Evolutionary conservation across 1,140 invertebrate species (phyloP), one percentile per base, ranked within the genome.

Genomic region (Zaprionus davidi): DNA sequence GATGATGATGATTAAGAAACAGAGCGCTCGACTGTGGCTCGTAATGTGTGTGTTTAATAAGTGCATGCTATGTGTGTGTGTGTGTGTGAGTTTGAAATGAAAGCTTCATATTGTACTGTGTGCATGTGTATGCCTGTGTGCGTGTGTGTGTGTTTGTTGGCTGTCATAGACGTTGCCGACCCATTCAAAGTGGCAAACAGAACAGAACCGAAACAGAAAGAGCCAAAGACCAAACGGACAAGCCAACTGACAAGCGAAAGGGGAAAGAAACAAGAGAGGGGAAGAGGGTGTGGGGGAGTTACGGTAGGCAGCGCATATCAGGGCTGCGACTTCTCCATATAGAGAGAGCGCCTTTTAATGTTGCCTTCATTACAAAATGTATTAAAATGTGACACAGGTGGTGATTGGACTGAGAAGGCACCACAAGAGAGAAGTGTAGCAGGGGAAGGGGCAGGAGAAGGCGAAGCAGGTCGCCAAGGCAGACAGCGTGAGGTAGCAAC

Each of bases 111-210:
- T 64, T 49, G 55, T 57, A 51, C n/a, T 34, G 5, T 44, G 7
- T 51, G 22, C 20, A 20, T 60, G 20, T 58, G 11, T 26, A 26
- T 26, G 4, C 4, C 4, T 5, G 24, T 77, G 69, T 78, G 46
- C 55, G 28, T 57, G 55, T 55, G 53, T 56, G 38, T 49, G 62
- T 51, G n/a, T 34, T 34, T 53, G 20, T 67, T 9, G 67, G 15
- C 83, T 80, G 83, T 86, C 77, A 88, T 79, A 88, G 65, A 78
- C 73, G 78, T 58, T 75, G 84, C 81, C 75, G 69, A 72, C 34
- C 64, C 78, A 88, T 88, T 87, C 81, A 88, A 69, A 65, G 84
- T 67, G 84, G 51, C 71, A 88, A 87, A 87, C 83, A 87, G 83
- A 87, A 85, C 82, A 86, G 82, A 86, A 87, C 84, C 65, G 64